Evolutionary conservation across 2,797 vertebrate genomes (phyloP).

Genomic region (Avahi laniger): DNA sequence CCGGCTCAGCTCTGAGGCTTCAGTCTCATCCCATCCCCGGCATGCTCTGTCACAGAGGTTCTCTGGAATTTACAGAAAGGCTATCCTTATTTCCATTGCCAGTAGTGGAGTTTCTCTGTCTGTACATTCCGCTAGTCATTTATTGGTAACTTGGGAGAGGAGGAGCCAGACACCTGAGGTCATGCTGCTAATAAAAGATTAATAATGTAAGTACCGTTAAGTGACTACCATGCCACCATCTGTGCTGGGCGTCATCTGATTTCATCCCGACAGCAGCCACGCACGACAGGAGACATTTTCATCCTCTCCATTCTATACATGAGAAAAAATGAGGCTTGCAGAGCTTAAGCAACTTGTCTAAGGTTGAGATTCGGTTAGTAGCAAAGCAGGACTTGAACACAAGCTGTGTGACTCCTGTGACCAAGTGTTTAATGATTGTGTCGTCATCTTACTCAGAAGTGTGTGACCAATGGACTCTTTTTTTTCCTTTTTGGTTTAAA

Average conservation of each 20-base stretch:
- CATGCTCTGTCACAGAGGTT: background rate
- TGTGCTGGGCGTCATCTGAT: background rate
- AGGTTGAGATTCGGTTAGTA: background rate
- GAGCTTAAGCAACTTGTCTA: background rate
- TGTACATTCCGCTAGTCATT: background rate
- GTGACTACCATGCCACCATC: background rate
- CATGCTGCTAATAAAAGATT: background rate
- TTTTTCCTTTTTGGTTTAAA: background rate
- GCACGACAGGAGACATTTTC: accelerated
- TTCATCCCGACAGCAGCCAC: background rate
- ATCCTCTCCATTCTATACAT: background rate
- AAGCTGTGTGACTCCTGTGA: background rate
- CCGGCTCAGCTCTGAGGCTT: background rate
- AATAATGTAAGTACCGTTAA: background rate
- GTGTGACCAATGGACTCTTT: background rate
- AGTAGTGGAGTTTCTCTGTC: background rate
- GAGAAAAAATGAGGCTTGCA: background rate
- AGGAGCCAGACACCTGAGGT: background rate
- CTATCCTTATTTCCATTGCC: background rate
- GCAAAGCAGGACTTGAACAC: background rate
- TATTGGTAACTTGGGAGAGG: background rate
- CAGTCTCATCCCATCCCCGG: accelerated
- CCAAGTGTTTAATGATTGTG: background rate
- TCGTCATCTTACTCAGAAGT: background rate
- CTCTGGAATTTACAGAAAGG: background rate